Evolutionary conservation across 1,140 invertebrate genomes (phyloP), one percentile per base, ranked within the genome.

Genomic region (Drosophila quadrilineata): DNA sequence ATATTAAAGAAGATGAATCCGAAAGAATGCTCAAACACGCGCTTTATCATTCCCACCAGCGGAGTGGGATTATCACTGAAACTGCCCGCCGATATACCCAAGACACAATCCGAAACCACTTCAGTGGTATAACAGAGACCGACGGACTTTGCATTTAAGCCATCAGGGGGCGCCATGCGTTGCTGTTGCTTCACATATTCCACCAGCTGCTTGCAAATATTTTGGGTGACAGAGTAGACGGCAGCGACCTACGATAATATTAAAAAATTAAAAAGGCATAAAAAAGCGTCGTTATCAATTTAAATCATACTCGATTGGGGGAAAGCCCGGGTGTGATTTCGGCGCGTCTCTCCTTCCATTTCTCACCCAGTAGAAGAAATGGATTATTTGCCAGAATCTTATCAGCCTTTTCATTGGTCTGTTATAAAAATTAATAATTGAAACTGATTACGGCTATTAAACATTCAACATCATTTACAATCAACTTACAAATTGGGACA

Each of bases 321-420:
- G 91, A 91, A 22, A 93, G 90, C 3, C 90, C 91, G 4, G 92
- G 91, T 17, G 91, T 92, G 16, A 92, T 88, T 35, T 92, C 90
- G 3, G 79, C 79, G 16, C 92, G 76, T 12, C 91, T 89, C n/a
- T 91, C 80, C 70, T 92, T 92, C 93, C 93, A 94, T 5, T 62
- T 70, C 3, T 91, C 84, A 9, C 90, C 91, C 3, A 43, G 70
- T 3, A 88, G 49, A 3, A 89, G 24, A 54, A 91, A 91, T 0
- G 91, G 75, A 71, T 91, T 91, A 21, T 73, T 70, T 1, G 67
- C 76, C 33, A 91, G 56, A 10, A 91, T 80, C 10, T 84, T 76
- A 71, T 92, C 91, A 2, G 63, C 40, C 24, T 90, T 63, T 17
- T 74, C 57, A 49, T 89, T 73, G 2, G 88, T 38, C 57, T 89